Evolutionary conservation across 1,140 invertebrate species (phyloP).

Genomic region (Neuroterus valhalla): DNA sequence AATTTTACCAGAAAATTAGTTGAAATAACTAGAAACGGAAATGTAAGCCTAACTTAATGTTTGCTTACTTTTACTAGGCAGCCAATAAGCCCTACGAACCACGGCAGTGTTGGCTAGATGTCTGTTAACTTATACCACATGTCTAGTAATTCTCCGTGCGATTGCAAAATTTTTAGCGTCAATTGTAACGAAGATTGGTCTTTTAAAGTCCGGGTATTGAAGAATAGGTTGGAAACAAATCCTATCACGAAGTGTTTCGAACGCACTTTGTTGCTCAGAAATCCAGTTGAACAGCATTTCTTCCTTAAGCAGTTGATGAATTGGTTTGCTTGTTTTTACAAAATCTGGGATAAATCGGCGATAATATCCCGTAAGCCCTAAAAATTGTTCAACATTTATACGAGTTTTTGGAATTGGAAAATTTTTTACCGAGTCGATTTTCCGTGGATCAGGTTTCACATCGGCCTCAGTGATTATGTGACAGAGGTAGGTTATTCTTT

Average conservation of each 20-base stretch:
- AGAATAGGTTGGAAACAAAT: constrained; percentile 26
- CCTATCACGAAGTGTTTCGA: constrained; percentile 20
- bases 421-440: no score
- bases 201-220: constrained; percentile 31
- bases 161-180: constrained; percentile 22
- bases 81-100: no score
- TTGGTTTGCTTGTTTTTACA: constrained; percentile 10
- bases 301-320: constrained; percentile 30
- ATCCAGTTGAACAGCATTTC: constrained; percentile 29
- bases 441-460: no score
- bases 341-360: constrained; percentile 34
- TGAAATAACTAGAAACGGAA: no score
- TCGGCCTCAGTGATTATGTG: constrained; percentile 43
- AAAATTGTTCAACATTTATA: no score
- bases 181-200: constrained; percentile 30
- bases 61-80: no score
- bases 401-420: no score
- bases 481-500: constrained; percentile 53
- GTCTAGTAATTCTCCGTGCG: no score
- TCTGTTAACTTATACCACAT: no score
- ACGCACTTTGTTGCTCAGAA: constrained; percentile 31
- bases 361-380: constrained; percentile 52
- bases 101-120: no score
- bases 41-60: no score
- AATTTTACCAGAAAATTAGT: no score